phyloP scores from a whole-genome alignment of 1,140 invertebrate species.

The Centruroides sculpturatus region DNA sequence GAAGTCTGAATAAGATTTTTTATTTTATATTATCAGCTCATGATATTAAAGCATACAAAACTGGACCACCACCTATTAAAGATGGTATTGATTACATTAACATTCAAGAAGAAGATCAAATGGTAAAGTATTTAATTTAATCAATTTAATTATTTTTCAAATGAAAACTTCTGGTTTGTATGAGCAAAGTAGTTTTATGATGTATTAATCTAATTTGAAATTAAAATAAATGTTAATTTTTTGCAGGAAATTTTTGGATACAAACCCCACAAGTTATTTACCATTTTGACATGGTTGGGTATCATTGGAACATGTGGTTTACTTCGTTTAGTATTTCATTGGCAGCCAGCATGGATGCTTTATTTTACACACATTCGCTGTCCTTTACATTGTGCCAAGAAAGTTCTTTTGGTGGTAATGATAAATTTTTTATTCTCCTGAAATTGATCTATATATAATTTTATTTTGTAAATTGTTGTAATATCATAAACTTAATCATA shows the following conservation, averaged over 20 bases:
- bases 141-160: no score
- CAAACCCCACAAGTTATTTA: conserved; percentile 33
- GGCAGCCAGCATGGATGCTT: conserved; percentile 64
- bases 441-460: no score
- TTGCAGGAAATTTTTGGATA: conserved; percentile 50
- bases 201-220: background rate
- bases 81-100: conserved; percentile 38
- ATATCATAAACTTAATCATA: no score
- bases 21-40: background rate
- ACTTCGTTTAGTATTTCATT: conserved; percentile 65
- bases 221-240: conserved; percentile 8
- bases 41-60: conserved; percentile 2
- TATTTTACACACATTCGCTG: conserved; percentile 54
- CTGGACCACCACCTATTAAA: conserved; percentile 10
- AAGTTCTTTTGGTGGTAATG: conserved; percentile 51
- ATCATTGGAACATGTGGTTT: conserved; percentile 53
- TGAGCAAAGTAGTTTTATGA: no score
- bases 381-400: conserved; percentile 50
- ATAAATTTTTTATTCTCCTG: no score
- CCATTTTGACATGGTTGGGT: conserved; percentile 41
- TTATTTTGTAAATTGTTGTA: no score
- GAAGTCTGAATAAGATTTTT: no score
- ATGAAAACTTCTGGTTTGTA: no score
- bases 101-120: conserved; percentile 49
- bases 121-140: conserved; percentile 32